Conservation (phyloP, 1,140 invertebrate species). For the Portunus trituberculatus region DNA sequence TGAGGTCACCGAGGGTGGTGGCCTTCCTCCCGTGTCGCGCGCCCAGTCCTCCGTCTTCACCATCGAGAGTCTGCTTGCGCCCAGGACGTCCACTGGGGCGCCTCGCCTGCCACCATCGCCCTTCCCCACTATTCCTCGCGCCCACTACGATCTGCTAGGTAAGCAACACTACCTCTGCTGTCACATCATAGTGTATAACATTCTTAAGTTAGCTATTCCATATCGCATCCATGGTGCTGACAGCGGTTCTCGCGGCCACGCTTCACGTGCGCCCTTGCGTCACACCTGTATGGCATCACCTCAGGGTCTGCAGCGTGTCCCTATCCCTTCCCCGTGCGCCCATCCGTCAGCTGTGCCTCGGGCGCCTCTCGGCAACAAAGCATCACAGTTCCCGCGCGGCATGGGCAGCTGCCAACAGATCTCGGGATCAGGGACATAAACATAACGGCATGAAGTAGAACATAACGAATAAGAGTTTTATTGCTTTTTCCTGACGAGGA, state of each 20-base stretch:
- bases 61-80: slow-evolving; percentile 68
- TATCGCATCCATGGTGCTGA: background rate
- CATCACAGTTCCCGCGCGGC: background rate
- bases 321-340: background rate
- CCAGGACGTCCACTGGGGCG: slow-evolving; percentile 57
- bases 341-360: background rate
- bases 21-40: slow-evolving; percentile 54
- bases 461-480: background rate
- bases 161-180: background rate
- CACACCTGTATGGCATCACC: background rate
- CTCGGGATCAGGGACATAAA: background rate
- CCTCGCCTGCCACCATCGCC: slow-evolving; percentile 59
- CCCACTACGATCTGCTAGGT: slow-evolving; percentile 69
- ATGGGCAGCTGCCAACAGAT: background rate
- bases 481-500: background rate
- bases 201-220: background rate
- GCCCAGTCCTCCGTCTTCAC: slow-evolving; percentile 66
- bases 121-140: slow-evolving; percentile 56
- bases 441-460: background rate
- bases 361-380: background rate
- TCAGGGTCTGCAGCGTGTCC: background rate
- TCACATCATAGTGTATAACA: background rate
- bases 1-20: slow-evolving; percentile 56
- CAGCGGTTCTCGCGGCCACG: background rate
- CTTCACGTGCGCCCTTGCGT: too few species aligned